Evolutionary conservation across 2,113 vertebrate genomes (phyloP).

Genomic region (Euleptes europaea): DNA sequence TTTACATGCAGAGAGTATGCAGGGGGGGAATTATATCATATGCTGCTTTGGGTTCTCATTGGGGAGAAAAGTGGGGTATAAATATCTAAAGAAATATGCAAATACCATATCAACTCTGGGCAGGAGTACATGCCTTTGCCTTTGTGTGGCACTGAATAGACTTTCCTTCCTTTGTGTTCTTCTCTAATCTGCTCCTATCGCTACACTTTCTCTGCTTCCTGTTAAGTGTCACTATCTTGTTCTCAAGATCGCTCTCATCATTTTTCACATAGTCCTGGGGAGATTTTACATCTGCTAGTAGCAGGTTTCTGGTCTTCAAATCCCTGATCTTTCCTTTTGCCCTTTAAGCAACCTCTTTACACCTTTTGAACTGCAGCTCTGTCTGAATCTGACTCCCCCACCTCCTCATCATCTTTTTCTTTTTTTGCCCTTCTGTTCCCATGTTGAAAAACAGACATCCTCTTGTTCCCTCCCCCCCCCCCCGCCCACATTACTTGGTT

Average conservation of each 20-base stretch:
- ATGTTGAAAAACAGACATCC: neutral
- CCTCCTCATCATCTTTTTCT: neutral
- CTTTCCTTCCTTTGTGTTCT: neutral
- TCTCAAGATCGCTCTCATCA: neutral
- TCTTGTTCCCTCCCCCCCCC: no score
- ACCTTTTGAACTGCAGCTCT: neutral
- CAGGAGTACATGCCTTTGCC: neutral
- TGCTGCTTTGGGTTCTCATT: no score
- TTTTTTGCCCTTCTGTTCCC: neutral
- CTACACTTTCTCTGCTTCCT: neutral
- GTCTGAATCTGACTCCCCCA: neutral
- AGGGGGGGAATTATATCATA: no score
- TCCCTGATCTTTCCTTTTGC: neutral
- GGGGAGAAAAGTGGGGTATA: neutral
- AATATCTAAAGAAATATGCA: no score
- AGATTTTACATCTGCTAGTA: neutral
- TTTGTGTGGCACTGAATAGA: neutral
- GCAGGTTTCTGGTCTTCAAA: slow-evolving; percentile 1
- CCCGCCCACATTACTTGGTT: neutral
- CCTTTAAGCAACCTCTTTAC: neutral
- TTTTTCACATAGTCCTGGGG: slow-evolving; percentile 20
- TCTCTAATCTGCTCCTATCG: neutral
- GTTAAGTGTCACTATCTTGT: neutral
- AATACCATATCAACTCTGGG: neutral
- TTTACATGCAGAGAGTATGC: neutral